phyloP scores from a whole-genome alignment of 1,140 invertebrate species.

The Eumaeus atala region DNA sequence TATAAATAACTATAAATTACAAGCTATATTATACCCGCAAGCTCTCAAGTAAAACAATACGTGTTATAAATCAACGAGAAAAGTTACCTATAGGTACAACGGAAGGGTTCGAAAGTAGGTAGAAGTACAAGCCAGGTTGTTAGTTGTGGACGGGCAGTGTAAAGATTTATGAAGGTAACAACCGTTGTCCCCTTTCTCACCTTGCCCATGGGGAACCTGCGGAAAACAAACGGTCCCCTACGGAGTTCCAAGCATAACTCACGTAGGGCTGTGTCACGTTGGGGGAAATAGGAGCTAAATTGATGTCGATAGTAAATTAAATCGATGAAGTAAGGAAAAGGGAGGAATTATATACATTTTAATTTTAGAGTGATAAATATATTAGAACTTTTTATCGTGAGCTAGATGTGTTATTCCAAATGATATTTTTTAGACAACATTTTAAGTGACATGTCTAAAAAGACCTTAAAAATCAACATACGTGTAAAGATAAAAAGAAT shows the following conservation, averaged over 20 bases:
- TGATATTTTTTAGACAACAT: too few relatives aligned
- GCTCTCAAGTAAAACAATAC: conserved; percentile 9
- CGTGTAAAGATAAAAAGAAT: too few relatives aligned
- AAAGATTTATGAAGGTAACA: conserved; percentile 68
- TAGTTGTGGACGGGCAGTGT: conserved; percentile 57
- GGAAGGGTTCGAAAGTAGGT: conserved; percentile 36
- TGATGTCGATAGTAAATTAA: conserved; percentile 24
- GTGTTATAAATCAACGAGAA: conserved; percentile 34
- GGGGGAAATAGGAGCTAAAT: conserved; percentile 21
- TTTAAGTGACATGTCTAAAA: too few relatives aligned
- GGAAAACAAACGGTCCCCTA: conserved; percentile 61
- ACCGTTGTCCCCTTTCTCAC: conserved; percentile 42
- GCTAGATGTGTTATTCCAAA: too few relatives aligned
- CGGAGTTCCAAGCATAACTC: conserved; percentile 67
- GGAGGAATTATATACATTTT: too few relatives aligned
- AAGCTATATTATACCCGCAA: background rate
- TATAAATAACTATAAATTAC: conserved; percentile 1
- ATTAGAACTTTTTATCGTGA: too few relatives aligned
- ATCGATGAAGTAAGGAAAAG: background rate
- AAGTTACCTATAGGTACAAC: conserved; percentile 61
- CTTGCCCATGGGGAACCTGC: conserved; percentile 50
- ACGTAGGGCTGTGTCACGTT: conserved; percentile 30
- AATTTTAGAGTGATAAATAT: too few relatives aligned
- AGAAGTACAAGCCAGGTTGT: conserved; percentile 43
- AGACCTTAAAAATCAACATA: too few relatives aligned